These are phyloP conservation scores for Boulengeromyrus knoepffleri DNA, from an alignment of 2,113 vertebrate species.

Conservation along the genomic window DNA sequence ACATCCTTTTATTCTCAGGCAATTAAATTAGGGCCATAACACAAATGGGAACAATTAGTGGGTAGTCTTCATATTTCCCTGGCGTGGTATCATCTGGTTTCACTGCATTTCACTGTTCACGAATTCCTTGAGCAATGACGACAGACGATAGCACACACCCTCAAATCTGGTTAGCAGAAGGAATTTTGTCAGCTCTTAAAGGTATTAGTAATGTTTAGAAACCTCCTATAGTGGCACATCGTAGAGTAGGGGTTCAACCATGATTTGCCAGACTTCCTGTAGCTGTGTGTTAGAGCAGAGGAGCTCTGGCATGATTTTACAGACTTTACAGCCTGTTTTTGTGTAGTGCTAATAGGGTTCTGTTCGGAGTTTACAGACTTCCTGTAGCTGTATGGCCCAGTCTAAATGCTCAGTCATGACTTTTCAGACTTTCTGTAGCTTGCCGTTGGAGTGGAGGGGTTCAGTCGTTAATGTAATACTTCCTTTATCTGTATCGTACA, in stretches of 20 bases:
- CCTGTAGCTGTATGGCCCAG: background rate
- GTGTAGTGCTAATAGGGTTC: background rate
- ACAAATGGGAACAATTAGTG: constrained; percentile 31
- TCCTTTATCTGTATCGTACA: background rate
- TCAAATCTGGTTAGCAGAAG: constrained; percentile 18
- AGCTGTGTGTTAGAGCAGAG: background rate
- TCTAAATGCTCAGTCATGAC: background rate
- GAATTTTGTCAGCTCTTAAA: background rate
- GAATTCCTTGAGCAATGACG: constrained; percentile 10
- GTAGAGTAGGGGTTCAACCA: background rate
- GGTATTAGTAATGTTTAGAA: background rate
- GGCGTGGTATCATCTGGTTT: constrained; percentile 28
- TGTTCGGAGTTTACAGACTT: background rate
- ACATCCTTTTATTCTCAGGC: constrained; percentile 31
- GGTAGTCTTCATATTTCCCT: constrained; percentile 13
- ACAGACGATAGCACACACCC: background rate
- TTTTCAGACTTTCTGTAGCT: background rate
- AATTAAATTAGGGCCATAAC: constrained; percentile 40
- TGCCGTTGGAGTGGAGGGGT: background rate
- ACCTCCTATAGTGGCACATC: background rate
- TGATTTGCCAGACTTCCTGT: background rate
- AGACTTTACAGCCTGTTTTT: background rate
- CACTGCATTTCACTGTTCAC: constrained; percentile 8
- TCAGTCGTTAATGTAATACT: background rate
- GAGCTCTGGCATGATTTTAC: background rate